Evolutionary conservation across 2,113 vertebrate genomes (phyloP).

Genomic region (Heliornis fulica): DNA sequence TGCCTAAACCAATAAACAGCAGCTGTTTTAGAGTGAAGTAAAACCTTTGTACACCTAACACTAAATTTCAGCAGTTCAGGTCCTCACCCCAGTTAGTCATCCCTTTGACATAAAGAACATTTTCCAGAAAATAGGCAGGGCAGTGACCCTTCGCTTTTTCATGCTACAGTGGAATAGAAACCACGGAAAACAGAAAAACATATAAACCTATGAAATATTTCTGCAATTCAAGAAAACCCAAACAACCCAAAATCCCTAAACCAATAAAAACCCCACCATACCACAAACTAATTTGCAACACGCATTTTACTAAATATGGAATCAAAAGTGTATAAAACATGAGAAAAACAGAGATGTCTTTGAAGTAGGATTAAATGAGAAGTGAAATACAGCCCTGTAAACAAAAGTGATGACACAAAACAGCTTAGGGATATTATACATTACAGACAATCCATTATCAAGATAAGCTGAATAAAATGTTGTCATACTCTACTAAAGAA

Average conservation of each 20-base stretch:
- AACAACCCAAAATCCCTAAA: too few relatives aligned
- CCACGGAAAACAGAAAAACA: not conserved
- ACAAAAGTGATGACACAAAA: not conserved
- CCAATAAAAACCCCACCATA: not conserved
- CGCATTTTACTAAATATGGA: not conserved
- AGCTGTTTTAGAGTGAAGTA: not conserved
- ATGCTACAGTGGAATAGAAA: not conserved
- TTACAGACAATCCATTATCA: not conserved
- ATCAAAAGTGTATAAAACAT: not conserved
- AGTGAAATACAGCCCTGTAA: not conserved
- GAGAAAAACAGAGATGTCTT: not conserved
- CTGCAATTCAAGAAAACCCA: not conserved
- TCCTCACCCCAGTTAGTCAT: not conserved
- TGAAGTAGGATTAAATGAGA: not conserved
- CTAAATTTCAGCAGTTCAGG: not conserved
- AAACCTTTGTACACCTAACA: not conserved
- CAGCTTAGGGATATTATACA: not conserved
- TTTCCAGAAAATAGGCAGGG: not conserved
- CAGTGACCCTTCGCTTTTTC: not conserved
- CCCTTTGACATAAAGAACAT: not conserved
- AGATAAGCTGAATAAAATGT: not conserved
- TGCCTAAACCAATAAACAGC: not conserved
- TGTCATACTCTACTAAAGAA: not conserved
- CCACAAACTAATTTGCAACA: not conserved
- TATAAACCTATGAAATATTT: not conserved